These are phyloP conservation scores for Poecilia latipinna DNA, from an alignment of 2,113 vertebrate genomes.

Conservation along the genomic window DNA sequence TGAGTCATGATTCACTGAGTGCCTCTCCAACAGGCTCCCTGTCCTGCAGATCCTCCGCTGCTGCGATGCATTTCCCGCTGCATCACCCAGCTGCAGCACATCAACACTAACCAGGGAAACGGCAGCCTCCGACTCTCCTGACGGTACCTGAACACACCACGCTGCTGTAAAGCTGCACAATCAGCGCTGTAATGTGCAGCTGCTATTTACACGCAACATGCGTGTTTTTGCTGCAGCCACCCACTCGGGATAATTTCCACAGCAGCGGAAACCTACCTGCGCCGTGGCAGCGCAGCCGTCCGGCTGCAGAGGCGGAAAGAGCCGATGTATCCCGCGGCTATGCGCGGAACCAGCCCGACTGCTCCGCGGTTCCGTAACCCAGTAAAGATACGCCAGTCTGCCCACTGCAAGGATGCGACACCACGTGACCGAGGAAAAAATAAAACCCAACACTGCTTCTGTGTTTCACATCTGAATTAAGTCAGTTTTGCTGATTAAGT, in stretches of 20 bases:
- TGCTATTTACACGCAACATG: neutral
- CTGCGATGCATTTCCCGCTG: neutral
- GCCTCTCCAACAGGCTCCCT: too few species aligned
- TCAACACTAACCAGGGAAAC: neutral
- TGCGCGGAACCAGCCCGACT: neutral
- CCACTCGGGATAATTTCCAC: neutral
- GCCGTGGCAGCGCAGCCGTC: slow-evolving; percentile 29
- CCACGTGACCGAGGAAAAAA: neutral
- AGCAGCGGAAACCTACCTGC: slow-evolving; percentile 57
- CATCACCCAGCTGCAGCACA: neutral
- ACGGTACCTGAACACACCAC: slow-evolving; percentile 1
- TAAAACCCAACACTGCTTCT: neutral
- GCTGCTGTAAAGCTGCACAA: neutral
- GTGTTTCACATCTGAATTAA: neutral
- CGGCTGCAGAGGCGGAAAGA: neutral
- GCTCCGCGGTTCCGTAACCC: slow-evolving; percentile 9
- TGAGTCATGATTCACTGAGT: neutral
- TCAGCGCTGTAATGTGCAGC: neutral
- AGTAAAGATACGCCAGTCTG: neutral
- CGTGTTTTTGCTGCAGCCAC: neutral
- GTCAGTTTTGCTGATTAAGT: too few species aligned
- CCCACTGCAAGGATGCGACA: neutral
- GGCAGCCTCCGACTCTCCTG: neutral
- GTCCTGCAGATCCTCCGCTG: neutral
- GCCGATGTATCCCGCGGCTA: slow-evolving; percentile 27